These are phyloP conservation scores for Luscinia luscinia DNA, from an alignment of 2,797 vertebrate genomes.

Conservation along the genomic window DNA sequence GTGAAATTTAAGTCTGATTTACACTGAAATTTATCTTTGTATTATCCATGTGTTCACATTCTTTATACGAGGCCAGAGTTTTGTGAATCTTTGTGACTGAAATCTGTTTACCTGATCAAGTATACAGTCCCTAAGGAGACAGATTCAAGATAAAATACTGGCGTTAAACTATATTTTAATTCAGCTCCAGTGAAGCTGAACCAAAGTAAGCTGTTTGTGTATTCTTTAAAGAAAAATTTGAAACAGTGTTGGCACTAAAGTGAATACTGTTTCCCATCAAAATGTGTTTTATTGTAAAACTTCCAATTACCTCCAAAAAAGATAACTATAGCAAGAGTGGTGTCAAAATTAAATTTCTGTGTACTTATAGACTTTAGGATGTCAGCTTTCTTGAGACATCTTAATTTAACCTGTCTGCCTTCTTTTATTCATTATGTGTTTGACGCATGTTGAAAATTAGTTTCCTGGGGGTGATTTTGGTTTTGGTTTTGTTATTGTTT, in stretches of 20 bases:
- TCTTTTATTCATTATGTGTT: neutral
- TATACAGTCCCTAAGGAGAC: neutral
- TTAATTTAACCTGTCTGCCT: neutral
- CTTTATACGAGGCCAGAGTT: neutral
- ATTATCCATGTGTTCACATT: neutral
- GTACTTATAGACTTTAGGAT: neutral
- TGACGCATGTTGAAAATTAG: neutral
- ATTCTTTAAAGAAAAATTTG: neutral
- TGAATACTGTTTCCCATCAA: neutral
- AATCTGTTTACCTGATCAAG: neutral
- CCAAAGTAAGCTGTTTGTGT: neutral
- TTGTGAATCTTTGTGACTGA: neutral
- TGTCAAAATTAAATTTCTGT: neutral
- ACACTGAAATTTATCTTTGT: neutral
- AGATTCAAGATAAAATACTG: neutral
- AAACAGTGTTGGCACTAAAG: neutral
- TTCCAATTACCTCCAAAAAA: neutral
- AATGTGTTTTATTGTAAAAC: neutral
- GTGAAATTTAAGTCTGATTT: neutral
- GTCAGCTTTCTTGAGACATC: neutral
- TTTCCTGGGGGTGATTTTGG: neutral
- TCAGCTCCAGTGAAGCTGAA: neutral
- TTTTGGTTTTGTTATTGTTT: too few species aligned
- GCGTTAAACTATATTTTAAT: neutral
- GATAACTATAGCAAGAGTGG: neutral